Conservation (phyloP, 2,113 vertebrate species). For the Hemichromis elongatus region DNA sequence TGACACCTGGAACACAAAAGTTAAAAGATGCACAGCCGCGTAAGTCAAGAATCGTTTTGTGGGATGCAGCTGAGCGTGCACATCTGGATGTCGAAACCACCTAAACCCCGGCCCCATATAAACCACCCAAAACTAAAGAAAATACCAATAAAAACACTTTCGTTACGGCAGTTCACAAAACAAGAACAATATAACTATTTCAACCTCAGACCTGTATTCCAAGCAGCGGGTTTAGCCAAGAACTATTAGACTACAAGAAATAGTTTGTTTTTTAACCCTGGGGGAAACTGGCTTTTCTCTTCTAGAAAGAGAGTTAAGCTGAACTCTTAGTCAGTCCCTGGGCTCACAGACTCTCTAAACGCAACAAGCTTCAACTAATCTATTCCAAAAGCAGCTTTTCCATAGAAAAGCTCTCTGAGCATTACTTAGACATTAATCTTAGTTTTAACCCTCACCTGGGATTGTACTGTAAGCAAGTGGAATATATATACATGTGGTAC, state of each 20-base stretch:
- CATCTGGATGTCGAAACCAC: accelerated
- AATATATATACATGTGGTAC: too few relatives aligned
- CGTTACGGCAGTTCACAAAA: not conserved
- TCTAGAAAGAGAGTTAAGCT: not conserved
- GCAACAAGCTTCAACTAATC: not conserved
- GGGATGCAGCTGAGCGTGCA: not conserved
- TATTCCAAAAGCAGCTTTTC: not conserved
- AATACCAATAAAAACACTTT: not conserved
- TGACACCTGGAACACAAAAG: not conserved
- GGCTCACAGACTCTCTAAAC: not conserved
- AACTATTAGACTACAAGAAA: too few relatives aligned
- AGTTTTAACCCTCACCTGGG: not conserved
- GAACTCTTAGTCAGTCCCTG: not conserved
- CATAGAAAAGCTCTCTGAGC: not conserved
- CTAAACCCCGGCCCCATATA: not conserved
- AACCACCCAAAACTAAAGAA: not conserved
- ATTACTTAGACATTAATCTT: not conserved
- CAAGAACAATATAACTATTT: not conserved
- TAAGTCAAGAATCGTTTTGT: not conserved
- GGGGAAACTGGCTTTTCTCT: not conserved
- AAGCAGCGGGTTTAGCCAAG: not conserved
- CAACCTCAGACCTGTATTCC: not conserved
- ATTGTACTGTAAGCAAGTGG: too few relatives aligned
- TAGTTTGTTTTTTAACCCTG: not conserved
- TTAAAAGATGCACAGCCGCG: not conserved